These are phyloP conservation scores for Pempheris klunzingeri DNA, from an alignment of 2,797 vertebrate genomes.

Conservation along the genomic window DNA sequence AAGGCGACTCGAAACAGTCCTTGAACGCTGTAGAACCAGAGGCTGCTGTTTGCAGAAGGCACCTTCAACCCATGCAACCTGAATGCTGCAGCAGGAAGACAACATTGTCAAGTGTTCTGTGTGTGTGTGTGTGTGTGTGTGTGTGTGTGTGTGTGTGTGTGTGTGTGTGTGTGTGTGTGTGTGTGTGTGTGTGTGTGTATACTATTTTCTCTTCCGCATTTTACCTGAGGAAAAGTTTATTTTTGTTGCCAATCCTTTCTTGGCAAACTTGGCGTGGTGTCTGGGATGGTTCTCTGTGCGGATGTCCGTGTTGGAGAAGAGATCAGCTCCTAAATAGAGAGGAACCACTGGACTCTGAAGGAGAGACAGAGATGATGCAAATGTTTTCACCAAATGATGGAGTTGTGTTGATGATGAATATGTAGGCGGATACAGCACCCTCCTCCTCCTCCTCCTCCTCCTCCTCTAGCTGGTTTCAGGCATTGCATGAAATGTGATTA, in stretches of 20 bases:
- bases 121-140: neutral
- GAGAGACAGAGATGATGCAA: conserved; percentile 10
- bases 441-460: too few species aligned
- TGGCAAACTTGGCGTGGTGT: conserved; percentile 88
- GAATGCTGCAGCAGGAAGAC: conserved; percentile 75
- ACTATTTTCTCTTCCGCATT: neutral
- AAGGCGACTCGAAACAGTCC: conserved; percentile 89
- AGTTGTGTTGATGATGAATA: neutral
- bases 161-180: neutral
- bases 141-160: neutral
- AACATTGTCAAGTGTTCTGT: neutral
- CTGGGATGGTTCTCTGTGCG: conserved; percentile 88
- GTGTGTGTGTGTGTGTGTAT: neutral
- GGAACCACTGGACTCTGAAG: conserved; percentile 81
- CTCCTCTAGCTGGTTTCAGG: neutral
- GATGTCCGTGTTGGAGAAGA: conserved; percentile 85
- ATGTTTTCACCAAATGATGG: too few species aligned
- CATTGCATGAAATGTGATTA: neutral
- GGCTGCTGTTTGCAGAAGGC: conserved; percentile 79
- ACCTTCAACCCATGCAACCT: conserved; percentile 86
- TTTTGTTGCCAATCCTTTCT: conserved; percentile 87
- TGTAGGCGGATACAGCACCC: neutral
- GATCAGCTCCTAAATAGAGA: conserved; percentile 88
- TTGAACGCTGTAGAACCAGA: conserved; percentile 91
- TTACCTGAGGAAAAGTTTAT: conserved; percentile 86